Conservation (phyloP, 2,113 vertebrate genomes). For the Sceloporus undulatus region DNA sequence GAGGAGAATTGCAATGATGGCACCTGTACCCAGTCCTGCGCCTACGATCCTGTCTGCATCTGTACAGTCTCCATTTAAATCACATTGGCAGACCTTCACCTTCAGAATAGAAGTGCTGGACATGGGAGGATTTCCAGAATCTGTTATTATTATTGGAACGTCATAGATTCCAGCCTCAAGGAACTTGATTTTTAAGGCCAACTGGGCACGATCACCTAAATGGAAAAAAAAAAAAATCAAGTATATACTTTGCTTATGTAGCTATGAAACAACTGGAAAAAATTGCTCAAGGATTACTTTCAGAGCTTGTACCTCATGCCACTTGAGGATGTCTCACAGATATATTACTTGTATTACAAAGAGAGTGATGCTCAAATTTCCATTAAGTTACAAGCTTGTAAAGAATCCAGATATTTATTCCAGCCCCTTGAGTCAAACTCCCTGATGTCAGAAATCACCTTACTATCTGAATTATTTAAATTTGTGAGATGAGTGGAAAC, state of each 20-base stretch:
- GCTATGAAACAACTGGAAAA: slow-evolving; percentile 14
- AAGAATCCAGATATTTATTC: not conserved
- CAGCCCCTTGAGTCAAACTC: not conserved
- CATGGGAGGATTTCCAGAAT: slow-evolving; percentile 95
- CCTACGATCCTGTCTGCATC: slow-evolving; percentile 93
- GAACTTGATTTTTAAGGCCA: slow-evolving; percentile 91
- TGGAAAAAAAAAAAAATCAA: slow-evolving; percentile 1
- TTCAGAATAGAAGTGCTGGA: slow-evolving; percentile 93
- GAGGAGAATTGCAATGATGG: slow-evolving; percentile 96
- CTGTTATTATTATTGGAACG: slow-evolving; percentile 94
- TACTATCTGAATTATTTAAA: not conserved
- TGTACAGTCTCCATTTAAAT: slow-evolving; percentile 93
- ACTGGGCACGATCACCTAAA: slow-evolving; percentile 92
- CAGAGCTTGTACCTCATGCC: not conserved
- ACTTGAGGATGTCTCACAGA: too few relatives aligned
- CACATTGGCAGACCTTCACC: slow-evolving; percentile 96
- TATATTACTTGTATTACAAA: not conserved
- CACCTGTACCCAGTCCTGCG: slow-evolving; percentile 92
- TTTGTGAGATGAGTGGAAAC: too few relatives aligned
- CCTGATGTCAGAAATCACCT: not conserved
- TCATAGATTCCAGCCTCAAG: slow-evolving; percentile 94
- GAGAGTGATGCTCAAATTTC: not conserved
- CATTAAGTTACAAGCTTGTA: not conserved
- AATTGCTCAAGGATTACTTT: not conserved
- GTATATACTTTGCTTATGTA: rapidly evolving